Evolutionary conservation across 2,797 vertebrate species (phyloP).

Genomic region (Mallotus villosus): DNA sequence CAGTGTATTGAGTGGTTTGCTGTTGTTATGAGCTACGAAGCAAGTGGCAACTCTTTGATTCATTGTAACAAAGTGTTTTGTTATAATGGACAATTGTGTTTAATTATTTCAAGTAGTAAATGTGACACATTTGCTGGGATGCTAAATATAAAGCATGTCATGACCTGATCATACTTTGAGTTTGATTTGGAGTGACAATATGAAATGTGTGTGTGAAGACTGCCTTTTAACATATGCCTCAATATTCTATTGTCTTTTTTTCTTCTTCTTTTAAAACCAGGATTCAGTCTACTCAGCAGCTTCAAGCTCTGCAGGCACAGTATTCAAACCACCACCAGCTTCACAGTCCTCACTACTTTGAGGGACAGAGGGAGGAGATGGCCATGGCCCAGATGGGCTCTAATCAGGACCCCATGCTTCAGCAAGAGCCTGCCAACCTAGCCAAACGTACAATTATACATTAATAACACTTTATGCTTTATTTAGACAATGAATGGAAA

Average conservation of each 20-base stretch:
- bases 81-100: background rate
- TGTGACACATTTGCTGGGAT: background rate
- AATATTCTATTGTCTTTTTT: background rate
- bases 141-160: background rate
- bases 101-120: background rate
- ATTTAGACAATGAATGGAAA: background rate
- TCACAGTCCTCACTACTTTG: conserved; percentile 48
- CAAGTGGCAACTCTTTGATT: background rate
- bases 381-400: conserved; percentile 56
- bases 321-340: conserved; percentile 60
- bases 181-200: background rate
- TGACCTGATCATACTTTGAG: background rate
- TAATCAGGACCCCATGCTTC: conserved; percentile 53
- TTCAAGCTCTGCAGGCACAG: conserved; percentile 74
- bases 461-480: background rate
- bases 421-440: conserved; percentile 55
- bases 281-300: conserved; percentile 78
- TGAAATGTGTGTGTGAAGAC: background rate
- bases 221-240: background rate
- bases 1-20: background rate
- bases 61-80: background rate
- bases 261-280: conserved; percentile 67
- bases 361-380: conserved; percentile 46
- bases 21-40: background rate
- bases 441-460: conserved; percentile 58